Base-by-base conservation (phyloP, 2,113 vertebrate species). In the Ictalurus furcatus region DNA sequence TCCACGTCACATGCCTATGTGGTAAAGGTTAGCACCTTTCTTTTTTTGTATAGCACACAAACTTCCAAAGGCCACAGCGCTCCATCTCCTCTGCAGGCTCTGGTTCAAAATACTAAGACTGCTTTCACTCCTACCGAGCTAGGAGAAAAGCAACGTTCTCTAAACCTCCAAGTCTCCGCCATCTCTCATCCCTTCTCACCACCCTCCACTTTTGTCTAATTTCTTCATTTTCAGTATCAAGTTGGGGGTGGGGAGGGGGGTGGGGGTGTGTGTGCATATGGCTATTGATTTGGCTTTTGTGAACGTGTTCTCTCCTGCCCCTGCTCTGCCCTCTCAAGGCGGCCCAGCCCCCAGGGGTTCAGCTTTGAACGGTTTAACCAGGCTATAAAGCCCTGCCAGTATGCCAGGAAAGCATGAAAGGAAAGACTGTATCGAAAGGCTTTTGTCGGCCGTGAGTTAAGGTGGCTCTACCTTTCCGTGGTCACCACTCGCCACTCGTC, bases 361-460 rank as follows among this genome's bases (percentile, higher is more conserved):
- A 89, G 88, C 89, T 90, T 90, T 85, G 90, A 78, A 89, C 91
- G 93, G 93, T 90, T 93, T 94, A 94, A 91, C 92, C 90, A 88
- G 91, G 92, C 93, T 94, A 95, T 95, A 95, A 92, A 92, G 92
- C 67, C 91, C 91, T 90, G 89, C 88, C 76, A 92, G 91, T 93
- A 92, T 88, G 58, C 90, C 88, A 86, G 90, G 91, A 94, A 90
- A 90, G 94, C 91, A 94, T 94, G 94, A 94, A 95, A 94, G 94
- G 93, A 90, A 90, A 69, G 84, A 88, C 94, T 93, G 94, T 94
- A 96, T 95, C 92, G 91, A 90, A 90, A 94, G 93, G 93, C 93
- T 92, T 90, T 93, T 91, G 93, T 94, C 94, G 93, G 94, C 94
- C 93, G 92, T 92, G 90, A 91, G 92, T 92, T 89, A 82, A 86